Conservation (phyloP, 1,140 invertebrate species). For the Paraescarpia echinospica region DNA sequence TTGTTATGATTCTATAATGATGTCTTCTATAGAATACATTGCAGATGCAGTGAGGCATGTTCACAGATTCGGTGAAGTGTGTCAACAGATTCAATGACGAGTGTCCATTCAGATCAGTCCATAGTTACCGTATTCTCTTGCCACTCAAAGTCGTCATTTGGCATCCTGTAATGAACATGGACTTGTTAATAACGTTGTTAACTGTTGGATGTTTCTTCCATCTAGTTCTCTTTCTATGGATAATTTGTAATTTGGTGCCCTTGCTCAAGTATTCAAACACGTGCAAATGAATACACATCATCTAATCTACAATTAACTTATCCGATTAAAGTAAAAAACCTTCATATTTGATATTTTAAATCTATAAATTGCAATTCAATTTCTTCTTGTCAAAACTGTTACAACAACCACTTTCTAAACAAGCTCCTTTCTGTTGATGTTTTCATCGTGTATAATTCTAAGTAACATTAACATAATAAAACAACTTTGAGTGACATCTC, state of each 20-base stretch:
- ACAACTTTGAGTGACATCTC: too few species aligned
- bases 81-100: background rate
- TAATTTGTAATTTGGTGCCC: background rate
- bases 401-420: too few species aligned
- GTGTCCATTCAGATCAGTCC: background rate
- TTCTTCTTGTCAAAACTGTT: too few species aligned
- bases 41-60: background rate
- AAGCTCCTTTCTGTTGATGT: too few species aligned
- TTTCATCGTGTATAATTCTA: too few species aligned
- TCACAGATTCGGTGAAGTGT: background rate
- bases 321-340: too few species aligned
- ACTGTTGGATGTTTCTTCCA: background rate
- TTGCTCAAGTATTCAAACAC: too few species aligned
- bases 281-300: too few species aligned
- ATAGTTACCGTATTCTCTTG: conserved; percentile 1
- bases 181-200: background rate
- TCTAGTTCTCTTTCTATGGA: background rate
- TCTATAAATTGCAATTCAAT: too few species aligned
- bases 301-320: background rate
- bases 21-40: background rate
- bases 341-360: too few species aligned
- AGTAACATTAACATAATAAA: too few species aligned
- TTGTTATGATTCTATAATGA: background rate
- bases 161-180: background rate
- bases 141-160: conserved; percentile 17